These are phyloP conservation scores for Corydoras sp. DNA, from an alignment of 2,113 vertebrate species.

Conservation along the genomic window DNA sequence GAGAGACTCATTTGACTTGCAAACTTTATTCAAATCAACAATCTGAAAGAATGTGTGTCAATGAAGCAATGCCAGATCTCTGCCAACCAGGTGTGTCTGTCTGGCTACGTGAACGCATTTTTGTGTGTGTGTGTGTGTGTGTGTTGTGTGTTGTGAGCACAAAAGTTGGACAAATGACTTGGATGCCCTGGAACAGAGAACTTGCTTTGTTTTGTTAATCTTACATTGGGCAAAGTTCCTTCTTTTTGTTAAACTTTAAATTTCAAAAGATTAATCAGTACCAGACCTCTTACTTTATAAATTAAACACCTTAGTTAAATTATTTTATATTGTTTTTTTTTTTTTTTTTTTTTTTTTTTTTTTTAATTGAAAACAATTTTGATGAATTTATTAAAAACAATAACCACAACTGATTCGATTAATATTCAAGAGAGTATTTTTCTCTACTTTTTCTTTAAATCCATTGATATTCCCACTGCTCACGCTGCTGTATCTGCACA, in stretches of 20 bases:
- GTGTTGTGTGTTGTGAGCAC: not conserved
- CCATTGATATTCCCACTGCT: no score
- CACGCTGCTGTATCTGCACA: no score
- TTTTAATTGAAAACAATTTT: no score
- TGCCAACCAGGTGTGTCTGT: slow-evolving; percentile 29
- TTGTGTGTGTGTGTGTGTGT: slow-evolving; percentile 1
- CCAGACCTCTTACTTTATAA: not conserved
- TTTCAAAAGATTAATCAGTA: slow-evolving; percentile 12
- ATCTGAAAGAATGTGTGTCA: slow-evolving; percentile 36
- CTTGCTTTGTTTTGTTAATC: not conserved
- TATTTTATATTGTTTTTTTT: not conserved
- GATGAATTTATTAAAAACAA: no score
- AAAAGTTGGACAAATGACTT: no score
- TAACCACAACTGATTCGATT: no score
- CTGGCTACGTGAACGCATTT: slow-evolving; percentile 9
- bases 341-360: no score
- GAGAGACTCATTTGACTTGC: slow-evolving; percentile 41
- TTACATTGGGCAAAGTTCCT: slow-evolving; percentile 3
- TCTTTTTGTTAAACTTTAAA: slow-evolving; percentile 22
- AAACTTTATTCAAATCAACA: slow-evolving; percentile 41
- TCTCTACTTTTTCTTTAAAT: no score
- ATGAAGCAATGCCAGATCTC: slow-evolving; percentile 26
- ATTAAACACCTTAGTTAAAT: not conserved
- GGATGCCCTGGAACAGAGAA: no score
- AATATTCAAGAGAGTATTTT: no score